phyloP scores from a whole-genome alignment of 2,113 vertebrate species.

The Crotalus helleri region DNA sequence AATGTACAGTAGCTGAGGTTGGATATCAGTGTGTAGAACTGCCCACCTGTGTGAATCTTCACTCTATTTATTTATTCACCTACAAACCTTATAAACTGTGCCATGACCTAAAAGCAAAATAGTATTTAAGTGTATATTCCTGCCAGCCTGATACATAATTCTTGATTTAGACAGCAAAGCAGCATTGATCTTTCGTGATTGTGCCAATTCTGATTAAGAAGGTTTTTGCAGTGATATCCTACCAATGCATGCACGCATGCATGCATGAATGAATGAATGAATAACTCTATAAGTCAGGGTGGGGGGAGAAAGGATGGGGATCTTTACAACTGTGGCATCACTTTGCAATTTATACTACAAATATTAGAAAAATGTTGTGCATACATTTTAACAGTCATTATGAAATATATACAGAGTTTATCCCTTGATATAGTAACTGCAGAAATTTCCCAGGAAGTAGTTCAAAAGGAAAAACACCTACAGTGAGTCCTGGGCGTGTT shows the following conservation, averaged over 20 bases:
- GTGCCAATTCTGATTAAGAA: background rate
- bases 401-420: background rate
- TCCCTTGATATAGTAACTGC: background rate
- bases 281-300: background rate
- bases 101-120: background rate
- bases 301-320: background rate
- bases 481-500: background rate
- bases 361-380: background rate
- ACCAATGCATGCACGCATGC: background rate
- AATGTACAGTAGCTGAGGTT: background rate
- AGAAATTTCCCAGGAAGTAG: conserved; percentile 1
- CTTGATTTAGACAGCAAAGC: background rate
- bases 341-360: background rate
- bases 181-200: background rate
- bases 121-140: background rate
- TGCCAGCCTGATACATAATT: background rate
- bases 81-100: background rate
- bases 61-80: background rate
- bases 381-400: background rate
- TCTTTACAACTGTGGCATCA: background rate
- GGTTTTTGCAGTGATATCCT: background rate
- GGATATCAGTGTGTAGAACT: background rate
- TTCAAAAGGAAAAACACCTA: background rate
- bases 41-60: background rate
- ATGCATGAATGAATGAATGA: background rate